Evolutionary conservation across 2,113 vertebrate species (phyloP), one percentile per base, ranked within the genome.

Genomic region (Corythoichthys intestinalis): DNA sequence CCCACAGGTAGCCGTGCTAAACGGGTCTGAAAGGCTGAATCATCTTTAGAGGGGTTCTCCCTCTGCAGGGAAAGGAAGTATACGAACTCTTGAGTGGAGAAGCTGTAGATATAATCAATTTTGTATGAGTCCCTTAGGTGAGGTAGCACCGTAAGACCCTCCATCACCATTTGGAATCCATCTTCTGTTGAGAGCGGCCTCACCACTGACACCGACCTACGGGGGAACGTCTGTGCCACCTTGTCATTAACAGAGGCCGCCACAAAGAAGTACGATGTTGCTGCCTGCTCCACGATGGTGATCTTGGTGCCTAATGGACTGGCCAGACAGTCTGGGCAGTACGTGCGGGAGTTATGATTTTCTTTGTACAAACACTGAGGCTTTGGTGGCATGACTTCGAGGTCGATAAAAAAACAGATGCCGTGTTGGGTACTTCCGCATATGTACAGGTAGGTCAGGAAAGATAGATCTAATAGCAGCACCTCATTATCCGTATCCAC

Each of bases 21-120:
- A 14, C 90, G 93, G 0, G 95, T 97, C 81, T 98, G 94, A 71
- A 91, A 93, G 1, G 28, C 44, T 0, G 77, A 62, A 0, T 83
- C 77, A 2, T 12, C 67, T 6, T 75, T 78, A 0, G 4, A 50
- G 0, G 87, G 86, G 14, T 52, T 75, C 64, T 93, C 88, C 0
- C 80, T 93, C 77, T 99, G 97, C 66, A 98, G 90, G 0, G 81
- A 95, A 72, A 99, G 82, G 78, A 98, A 95, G 82, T 97, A 99
- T 15, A 97, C 94, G 0, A 90, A 91, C 1, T 89, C 75, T 13
- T 68, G 7, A 0, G 90, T 66, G 0, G 70, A 46, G 20, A 99
- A 99, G 64, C 93, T 96, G 85, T 98, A 90, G 73, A 98, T 78
- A 0, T 98, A 98, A 35, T 92, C 79, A 44, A 99, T 95, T 15